These are phyloP conservation scores for Axis porcinus DNA, from an alignment of 2,113 vertebrate species.

Conservation along the genomic window DNA sequence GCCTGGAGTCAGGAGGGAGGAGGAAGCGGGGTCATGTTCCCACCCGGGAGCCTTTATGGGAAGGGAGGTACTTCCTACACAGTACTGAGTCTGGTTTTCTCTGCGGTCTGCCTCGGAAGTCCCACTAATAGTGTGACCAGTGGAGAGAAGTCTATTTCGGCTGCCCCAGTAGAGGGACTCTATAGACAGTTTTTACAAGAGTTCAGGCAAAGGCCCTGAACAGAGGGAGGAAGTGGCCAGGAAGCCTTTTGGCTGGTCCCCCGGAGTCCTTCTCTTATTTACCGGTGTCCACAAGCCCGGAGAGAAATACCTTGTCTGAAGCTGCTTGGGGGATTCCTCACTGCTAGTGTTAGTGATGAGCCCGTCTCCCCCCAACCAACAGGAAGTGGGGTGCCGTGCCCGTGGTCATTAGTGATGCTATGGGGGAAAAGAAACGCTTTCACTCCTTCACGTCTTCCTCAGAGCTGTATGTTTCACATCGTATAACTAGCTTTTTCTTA, in stretches of 20 bases:
- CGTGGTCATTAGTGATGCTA: not conserved
- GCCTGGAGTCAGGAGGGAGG: not conserved
- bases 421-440: not conserved
- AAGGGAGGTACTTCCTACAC: not conserved
- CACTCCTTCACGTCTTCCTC: not conserved
- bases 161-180: not conserved
- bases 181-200: not conserved
- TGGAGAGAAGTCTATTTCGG: not conserved
- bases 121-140: not conserved
- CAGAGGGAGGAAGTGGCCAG: not conserved
- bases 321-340: not conserved
- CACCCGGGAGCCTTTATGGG: not conserved
- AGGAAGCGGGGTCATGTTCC: not conserved
- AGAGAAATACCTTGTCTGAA: not conserved
- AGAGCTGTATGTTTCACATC: not conserved
- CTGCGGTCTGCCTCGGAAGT: not conserved
- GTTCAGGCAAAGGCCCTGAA: not conserved
- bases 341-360: not conserved
- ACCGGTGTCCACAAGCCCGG: not conserved
- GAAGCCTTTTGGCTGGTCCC: not conserved
- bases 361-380: accelerated
- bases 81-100: not conserved
- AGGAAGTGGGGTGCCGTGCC: accelerated
- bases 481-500: not conserved
- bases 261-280: not conserved